Percentiles rank a stretch among this genome's conserved stretches.
These are phyloP conservation scores for Bovichtus variegatus DNA, from an alignment of 2,797 vertebrate species.

Conservation along the genomic window DNA sequence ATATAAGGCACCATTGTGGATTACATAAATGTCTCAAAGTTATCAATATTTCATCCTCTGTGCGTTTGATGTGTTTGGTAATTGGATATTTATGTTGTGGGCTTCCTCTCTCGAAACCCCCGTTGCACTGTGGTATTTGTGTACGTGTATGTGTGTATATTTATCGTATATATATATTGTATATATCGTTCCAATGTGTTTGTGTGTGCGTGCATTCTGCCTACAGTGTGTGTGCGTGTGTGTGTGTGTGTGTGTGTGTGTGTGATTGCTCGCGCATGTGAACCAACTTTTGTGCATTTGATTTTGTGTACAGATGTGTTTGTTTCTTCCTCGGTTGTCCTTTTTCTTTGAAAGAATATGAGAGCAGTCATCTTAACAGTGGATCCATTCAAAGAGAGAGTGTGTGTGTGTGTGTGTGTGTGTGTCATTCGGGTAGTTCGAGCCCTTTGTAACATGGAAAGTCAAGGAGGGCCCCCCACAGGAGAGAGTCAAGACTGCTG, in stretches of 20 bases:
- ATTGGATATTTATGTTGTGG: constrained; percentile 85
- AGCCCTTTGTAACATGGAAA: constrained; percentile 28
- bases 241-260: not conserved
- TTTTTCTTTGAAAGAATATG: constrained; percentile 28
- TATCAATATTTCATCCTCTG: constrained; percentile 87
- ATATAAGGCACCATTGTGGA: constrained; percentile 84
- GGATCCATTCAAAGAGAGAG: constrained; percentile 18
- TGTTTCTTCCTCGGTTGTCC: not conserved
- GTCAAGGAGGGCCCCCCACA: constrained; percentile 36
- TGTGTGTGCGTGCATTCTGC: not conserved
- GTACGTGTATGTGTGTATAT: constrained; percentile 48
- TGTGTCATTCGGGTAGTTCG: constrained; percentile 7
- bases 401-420: constrained; percentile 1
- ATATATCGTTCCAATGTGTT: constrained; percentile 10
- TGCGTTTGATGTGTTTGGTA: constrained; percentile 85
- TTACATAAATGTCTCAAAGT: constrained; percentile 85
- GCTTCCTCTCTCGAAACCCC: constrained; percentile 69
- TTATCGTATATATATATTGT: constrained; percentile 2
- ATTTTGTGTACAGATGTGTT: not conserved
- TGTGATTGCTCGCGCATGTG: not conserved
- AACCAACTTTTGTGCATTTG: not conserved
- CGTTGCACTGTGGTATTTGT: constrained; percentile 54
- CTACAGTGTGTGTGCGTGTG: constrained; percentile 21
- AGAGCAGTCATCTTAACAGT: not conserved
- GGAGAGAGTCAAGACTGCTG: constrained; percentile 21